These are phyloP conservation scores for Oryzias woworae DNA, from an alignment of 2,113 vertebrate species.

Conservation along the genomic window DNA sequence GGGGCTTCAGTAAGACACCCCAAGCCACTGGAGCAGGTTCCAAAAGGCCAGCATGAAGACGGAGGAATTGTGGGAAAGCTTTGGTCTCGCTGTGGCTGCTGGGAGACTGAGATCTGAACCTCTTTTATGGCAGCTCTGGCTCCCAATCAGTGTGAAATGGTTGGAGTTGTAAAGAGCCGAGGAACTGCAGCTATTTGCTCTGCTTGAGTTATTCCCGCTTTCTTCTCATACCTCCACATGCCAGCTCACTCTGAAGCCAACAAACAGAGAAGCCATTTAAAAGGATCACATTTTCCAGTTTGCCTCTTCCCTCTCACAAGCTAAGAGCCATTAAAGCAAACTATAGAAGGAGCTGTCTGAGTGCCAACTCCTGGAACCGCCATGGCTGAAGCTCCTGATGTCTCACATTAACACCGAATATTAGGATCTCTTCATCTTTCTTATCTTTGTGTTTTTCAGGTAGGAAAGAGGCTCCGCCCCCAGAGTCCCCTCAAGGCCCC, in stretches of 20 bases:
- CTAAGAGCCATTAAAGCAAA: constrained; percentile 19
- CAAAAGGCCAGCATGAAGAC: constrained; percentile 61
- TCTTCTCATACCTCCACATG: constrained; percentile 14
- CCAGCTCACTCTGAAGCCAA: constrained; percentile 28
- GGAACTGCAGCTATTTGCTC: constrained; percentile 18
- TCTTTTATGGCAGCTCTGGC: constrained; percentile 31
- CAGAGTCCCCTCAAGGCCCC: constrained; percentile 78
- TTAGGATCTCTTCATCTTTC: background rate
- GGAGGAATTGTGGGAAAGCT: constrained; percentile 50
- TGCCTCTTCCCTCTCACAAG: background rate
- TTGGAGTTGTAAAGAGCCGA: constrained; percentile 29
- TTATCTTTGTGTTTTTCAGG: constrained; percentile 51
- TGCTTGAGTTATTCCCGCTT: constrained; percentile 5
- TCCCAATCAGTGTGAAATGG: constrained; percentile 42
- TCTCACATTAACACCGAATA: no score
- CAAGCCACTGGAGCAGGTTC: constrained; percentile 61
- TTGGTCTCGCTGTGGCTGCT: constrained; percentile 58
- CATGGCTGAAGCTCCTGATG: no score
- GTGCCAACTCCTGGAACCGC: no score
- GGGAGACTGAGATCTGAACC: constrained; percentile 37
- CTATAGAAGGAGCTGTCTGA: constrained; percentile 16
- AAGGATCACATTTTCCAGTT: constrained; percentile 17
- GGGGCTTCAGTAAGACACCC: constrained; percentile 55
- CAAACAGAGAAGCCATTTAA: constrained; percentile 17
- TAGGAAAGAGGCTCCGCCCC: constrained; percentile 49